A percentile compares a stretch with the other conserved stretches of the same genome.
phyloP scores from a whole-genome alignment of 37 sponge, comb jelly and placozoan species.

The Halisarca cf. caerulea region DNA sequence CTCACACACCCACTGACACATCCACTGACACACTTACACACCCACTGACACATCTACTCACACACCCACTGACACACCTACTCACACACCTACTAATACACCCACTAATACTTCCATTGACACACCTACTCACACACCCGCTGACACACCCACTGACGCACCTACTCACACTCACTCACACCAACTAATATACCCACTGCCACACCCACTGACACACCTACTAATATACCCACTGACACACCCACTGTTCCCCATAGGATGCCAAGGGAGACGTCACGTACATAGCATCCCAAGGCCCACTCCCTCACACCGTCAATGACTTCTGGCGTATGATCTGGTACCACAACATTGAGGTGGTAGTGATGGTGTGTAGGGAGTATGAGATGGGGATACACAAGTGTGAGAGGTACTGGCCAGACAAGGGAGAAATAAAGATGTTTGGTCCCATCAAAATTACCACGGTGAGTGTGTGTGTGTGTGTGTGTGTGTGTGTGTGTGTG shows the following conservation, averaged over 20 bases:
- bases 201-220: too few relatives aligned
- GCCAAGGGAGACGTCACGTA: slow-evolving; percentile 56
- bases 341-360: slow-evolving; percentile 83
- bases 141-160: too few relatives aligned
- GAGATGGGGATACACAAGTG: slow-evolving; percentile 88
- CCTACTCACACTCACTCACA: neutral
- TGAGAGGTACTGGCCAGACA: slow-evolving; percentile 75
- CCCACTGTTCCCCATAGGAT: slow-evolving; percentile 53
- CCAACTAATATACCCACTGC: too few relatives aligned
- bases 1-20: neutral
- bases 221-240: neutral
- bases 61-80: slow-evolving; percentile 13
- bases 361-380: slow-evolving; percentile 86
- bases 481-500: slow-evolving; percentile 11
- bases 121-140: too few relatives aligned
- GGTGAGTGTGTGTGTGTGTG: slow-evolving; percentile 32
- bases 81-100: too few relatives aligned
- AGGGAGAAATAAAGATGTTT: slow-evolving; percentile 48
- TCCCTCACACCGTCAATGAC: slow-evolving; percentile 85
- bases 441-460: slow-evolving; percentile 68
- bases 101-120: too few relatives aligned
- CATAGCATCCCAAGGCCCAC: slow-evolving; percentile 90
- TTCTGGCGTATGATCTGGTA: slow-evolving; percentile 95
- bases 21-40: slow-evolving; percentile 33
- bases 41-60: slow-evolving; percentile 24